Percentiles rank a stretch among this genome's conserved stretches.
Evolutionary conservation across 2,113 vertebrate species (phyloP).

Genomic region (Hemiscyllium ocellatum): DNA sequence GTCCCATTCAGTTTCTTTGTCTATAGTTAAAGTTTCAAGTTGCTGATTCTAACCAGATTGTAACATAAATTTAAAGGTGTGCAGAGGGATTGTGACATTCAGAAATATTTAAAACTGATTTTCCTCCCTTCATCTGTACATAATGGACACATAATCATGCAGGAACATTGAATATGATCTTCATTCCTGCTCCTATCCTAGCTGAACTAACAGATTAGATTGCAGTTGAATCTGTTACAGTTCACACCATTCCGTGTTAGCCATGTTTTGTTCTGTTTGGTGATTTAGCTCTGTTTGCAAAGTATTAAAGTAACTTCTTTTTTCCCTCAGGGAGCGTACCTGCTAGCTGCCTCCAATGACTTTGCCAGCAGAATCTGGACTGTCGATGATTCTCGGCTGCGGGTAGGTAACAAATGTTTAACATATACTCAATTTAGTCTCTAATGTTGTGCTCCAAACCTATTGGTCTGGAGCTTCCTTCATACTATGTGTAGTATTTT

Average conservation of each 20-base stretch:
- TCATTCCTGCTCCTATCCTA: neutral
- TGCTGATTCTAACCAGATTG: too few species aligned
- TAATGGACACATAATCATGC: neutral
- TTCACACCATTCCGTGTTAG: neutral
- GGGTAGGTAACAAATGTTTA: conserved; percentile 60
- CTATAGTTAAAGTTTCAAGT: too few species aligned
- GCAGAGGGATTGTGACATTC: too few species aligned
- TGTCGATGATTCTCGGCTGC: conserved; percentile 86
- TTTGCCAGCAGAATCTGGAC: conserved; percentile 98
- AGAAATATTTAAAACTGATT: neutral
- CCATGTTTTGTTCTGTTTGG: neutral
- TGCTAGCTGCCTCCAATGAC: conserved; percentile 92
- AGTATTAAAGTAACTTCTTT: conserved; percentile 21
- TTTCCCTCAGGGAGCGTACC: conserved; percentile 73
- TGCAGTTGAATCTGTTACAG: neutral
- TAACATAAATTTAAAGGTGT: too few species aligned
- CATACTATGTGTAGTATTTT: too few species aligned
- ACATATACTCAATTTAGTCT: neutral
- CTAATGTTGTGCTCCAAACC: neutral
- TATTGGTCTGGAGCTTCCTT: neutral
- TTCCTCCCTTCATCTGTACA: neutral
- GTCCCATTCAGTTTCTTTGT: too few species aligned
- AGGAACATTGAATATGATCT: neutral
- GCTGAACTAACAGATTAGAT: neutral
- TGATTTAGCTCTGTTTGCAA: neutral